Evolutionary conservation across 2,113 vertebrate genomes (phyloP).

Genomic region (Rhabdornis inornatus): DNA sequence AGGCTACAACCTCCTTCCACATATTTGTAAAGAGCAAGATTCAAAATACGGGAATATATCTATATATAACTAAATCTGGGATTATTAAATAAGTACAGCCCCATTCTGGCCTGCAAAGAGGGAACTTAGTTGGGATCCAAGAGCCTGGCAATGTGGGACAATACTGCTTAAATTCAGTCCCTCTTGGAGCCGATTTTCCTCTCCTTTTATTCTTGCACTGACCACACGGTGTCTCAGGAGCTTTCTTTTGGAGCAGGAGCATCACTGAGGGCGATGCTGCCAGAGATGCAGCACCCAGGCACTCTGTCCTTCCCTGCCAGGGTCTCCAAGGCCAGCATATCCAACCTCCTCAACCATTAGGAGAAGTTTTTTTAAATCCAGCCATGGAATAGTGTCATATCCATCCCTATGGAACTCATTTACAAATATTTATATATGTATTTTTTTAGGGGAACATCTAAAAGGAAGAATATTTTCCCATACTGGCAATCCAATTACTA

Average conservation of each 20-base stretch:
- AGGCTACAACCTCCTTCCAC: background rate
- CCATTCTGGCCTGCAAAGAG: background rate
- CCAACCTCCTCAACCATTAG: background rate
- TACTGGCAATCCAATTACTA: background rate
- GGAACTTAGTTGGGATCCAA: accelerated
- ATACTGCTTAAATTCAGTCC: background rate
- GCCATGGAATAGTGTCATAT: accelerated
- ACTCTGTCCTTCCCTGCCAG: background rate
- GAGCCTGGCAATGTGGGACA: background rate
- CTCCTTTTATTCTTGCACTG: background rate
- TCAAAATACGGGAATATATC: background rate
- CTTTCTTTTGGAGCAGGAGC: background rate
- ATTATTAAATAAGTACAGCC: background rate
- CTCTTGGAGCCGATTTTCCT: background rate
- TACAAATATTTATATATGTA: background rate
- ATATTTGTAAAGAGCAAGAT: background rate
- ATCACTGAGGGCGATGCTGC: background rate
- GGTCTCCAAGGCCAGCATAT: background rate
- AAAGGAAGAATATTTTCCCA: background rate
- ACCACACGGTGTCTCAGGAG: slow-evolving; percentile 67
- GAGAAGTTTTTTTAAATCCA: background rate
- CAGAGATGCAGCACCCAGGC: background rate
- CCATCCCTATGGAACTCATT: background rate
- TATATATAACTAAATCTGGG: background rate
- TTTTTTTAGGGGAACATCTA: background rate